A percentile compares a stretch with the other conserved stretches of the same genome.
These are phyloP conservation scores for Paradisaea rubra DNA, from an alignment of 2,113 vertebrate species.

Conservation along the genomic window DNA sequence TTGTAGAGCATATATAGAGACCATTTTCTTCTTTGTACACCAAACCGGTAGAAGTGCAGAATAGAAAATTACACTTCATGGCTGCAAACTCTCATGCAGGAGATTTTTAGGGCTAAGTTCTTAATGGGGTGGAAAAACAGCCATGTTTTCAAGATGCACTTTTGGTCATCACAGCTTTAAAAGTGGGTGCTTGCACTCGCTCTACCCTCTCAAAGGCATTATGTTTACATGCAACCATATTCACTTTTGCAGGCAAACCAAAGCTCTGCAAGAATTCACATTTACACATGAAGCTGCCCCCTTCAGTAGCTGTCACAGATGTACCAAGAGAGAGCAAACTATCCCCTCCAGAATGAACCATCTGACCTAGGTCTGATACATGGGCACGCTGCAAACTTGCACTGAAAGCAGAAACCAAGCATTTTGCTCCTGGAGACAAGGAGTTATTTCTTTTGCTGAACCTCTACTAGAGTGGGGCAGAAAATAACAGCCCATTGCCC, in stretches of 20 bases:
- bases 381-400: not conserved
- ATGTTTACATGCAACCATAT: not conserved
- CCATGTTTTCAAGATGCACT: accelerated
- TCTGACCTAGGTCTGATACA: not conserved
- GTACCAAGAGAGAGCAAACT: not conserved
- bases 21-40: not conserved
- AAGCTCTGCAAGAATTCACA: not conserved
- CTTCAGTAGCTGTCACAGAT: not conserved
- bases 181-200: not conserved
- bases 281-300: not conserved
- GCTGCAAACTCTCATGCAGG: not conserved
- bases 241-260: not conserved
- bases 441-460: not conserved
- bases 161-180: not conserved
- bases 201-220: not conserved
- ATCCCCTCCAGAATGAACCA: not conserved
- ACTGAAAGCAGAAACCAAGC: not conserved
- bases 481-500: not conserved
- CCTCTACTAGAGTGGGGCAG: not conserved
- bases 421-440: not conserved
- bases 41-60: not conserved
- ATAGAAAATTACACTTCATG: not conserved
- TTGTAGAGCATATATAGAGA: not conserved
- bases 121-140: not conserved
- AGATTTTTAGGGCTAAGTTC: not conserved